phyloP scores from a whole-genome alignment of 1,140 invertebrate species.

The Sycophaga agraensis region DNA sequence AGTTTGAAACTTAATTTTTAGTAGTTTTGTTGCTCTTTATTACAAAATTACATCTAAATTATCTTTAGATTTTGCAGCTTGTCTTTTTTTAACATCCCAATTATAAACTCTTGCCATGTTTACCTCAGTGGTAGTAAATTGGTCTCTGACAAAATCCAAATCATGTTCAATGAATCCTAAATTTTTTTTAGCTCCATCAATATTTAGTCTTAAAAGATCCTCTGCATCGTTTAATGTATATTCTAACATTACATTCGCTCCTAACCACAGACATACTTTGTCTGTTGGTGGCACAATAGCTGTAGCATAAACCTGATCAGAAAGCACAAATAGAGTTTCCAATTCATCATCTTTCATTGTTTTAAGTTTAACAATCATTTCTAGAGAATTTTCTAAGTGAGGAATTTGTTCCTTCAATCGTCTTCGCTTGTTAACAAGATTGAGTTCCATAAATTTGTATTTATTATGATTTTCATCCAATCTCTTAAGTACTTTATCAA shows the following conservation, averaged over 20 bases:
- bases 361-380: slow-evolving; percentile 89
- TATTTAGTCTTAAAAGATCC: slow-evolving; percentile 83
- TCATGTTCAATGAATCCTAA: slow-evolving; percentile 85
- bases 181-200: slow-evolving; percentile 83
- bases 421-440: slow-evolving; percentile 78
- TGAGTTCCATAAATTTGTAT: slow-evolving; percentile 97
- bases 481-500: slow-evolving; percentile 79
- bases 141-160: slow-evolving; percentile 89
- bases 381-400: slow-evolving; percentile 86
- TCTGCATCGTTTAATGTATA: slow-evolving; percentile 93
- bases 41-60: slow-evolving; percentile 8
- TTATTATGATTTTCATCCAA: slow-evolving; percentile 92
- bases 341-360: slow-evolving; percentile 76
- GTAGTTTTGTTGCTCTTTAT: no score
- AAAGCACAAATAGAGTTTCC: slow-evolving; percentile 90
- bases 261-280: slow-evolving; percentile 96
- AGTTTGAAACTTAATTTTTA: no score
- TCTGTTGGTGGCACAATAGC: slow-evolving; percentile 86
- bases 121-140: slow-evolving; percentile 97
- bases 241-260: slow-evolving; percentile 98
- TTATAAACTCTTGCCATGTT: slow-evolving; percentile 97
- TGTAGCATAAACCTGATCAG: slow-evolving; percentile 94
- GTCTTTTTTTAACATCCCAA: slow-evolving; percentile 90
- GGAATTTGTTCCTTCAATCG: slow-evolving; percentile 89
- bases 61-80: slow-evolving; percentile 60